Evolutionary conservation across 2,797 vertebrate species (phyloP).

Genomic region (Enteromius unitaeniatus): DNA sequence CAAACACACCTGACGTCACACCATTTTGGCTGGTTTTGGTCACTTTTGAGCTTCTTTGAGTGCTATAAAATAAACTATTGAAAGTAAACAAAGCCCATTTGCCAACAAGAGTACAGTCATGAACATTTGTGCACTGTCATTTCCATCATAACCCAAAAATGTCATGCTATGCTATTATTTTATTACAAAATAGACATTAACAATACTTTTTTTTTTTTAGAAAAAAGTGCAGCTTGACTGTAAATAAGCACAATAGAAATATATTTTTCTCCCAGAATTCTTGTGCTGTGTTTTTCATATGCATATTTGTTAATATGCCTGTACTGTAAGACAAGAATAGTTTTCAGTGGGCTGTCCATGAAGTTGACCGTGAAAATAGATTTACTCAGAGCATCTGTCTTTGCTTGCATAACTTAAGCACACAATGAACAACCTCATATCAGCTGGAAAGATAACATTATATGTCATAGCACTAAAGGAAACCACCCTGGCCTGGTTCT

Average conservation of each 20-base stretch:
- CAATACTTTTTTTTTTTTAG: too few relatives aligned
- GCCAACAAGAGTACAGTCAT: neutral
- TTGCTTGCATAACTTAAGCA: slow-evolving; percentile 10
- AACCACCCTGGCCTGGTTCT: neutral
- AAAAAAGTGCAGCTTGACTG: neutral
- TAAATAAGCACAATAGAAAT: neutral
- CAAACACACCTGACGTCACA: neutral
- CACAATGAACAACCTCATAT: slow-evolving; percentile 11
- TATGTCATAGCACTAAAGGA: neutral
- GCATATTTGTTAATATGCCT: neutral
- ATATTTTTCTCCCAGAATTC: too few relatives aligned
- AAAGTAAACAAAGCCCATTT: neutral
- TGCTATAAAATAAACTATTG: too few relatives aligned
- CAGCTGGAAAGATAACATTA: neutral
- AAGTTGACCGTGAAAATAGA: neutral
- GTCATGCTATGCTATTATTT: neutral
- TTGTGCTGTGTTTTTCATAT: too few relatives aligned
- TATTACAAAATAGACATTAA: neutral
- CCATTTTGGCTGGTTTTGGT: neutral
- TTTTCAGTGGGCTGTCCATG: neutral
- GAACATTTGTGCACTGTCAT: neutral
- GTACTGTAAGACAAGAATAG: neutral
- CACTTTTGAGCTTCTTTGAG: neutral
- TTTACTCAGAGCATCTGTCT: neutral
- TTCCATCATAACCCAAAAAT: neutral